Percentiles rank a stretch among this genome's conserved stretches.
These are phyloP conservation scores for Pentamera pediparva DNA, from an alignment of 53 echinoderm and acorn worm genomes.

Conservation along the genomic window DNA sequence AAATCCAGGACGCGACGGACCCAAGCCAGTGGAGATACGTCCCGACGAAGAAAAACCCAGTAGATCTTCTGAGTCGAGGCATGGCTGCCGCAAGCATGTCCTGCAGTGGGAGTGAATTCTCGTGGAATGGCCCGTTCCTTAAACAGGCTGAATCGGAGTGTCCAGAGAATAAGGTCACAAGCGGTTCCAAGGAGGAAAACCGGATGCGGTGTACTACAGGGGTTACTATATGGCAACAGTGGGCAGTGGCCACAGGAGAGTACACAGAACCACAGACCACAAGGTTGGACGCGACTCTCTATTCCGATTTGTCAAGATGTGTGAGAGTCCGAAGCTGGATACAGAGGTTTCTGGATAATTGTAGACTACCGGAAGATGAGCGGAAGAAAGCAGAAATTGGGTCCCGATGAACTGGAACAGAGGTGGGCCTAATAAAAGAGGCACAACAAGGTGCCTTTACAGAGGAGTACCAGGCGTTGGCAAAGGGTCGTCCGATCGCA, in stretches of 20 bases:
- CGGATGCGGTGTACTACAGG: too few relatives aligned
- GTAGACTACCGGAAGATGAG: not conserved
- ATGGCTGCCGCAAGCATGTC: not conserved
- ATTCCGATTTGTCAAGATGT: not conserved
- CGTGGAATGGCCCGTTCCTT: constrained; percentile 13
- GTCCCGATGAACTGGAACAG: not conserved
- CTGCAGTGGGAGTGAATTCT: not conserved
- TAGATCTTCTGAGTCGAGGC: not conserved
- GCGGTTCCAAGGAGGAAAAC: not conserved
- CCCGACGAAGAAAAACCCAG: not conserved
- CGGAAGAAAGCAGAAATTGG: not conserved
- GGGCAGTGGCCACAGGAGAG: too few relatives aligned
- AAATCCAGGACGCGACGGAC: not conserved
- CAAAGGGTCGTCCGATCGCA: not conserved
- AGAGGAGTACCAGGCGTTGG: not conserved
- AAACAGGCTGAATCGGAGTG: not conserved
- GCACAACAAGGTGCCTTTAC: not conserved
- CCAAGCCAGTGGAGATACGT: not conserved
- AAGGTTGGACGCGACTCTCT: too few relatives aligned
- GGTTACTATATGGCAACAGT: too few relatives aligned
- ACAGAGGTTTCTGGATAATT: constrained; percentile 26
- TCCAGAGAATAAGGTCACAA: not conserved
- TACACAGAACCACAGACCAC: too few relatives aligned
- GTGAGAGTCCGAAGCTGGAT: constrained; percentile 5
- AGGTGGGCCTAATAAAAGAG: not conserved